Evolutionary conservation across 2,888 invertebrate genomes (phyloP), one percentile per base, ranked within the genome.

Genomic region (Himalopsyche kuldschensis): DNA sequence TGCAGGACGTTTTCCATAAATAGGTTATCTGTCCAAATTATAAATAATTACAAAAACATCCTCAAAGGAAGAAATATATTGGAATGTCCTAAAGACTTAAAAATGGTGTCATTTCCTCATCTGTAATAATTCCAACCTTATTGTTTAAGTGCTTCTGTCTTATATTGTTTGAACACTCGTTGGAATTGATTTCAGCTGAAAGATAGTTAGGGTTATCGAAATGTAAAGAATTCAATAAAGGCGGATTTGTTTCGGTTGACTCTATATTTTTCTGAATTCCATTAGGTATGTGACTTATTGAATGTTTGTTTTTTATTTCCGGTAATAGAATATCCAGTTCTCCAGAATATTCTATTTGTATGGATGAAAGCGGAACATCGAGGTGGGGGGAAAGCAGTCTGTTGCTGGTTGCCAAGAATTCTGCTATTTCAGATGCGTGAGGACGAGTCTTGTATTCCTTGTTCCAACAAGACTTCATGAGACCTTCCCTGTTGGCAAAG

Each of bases 401-500:
- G 20, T 96, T 95, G 89, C 95, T 94, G 87, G 94, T 95, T 3
- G 95, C 95, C 84, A 98, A 92, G 88, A 95, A 95, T 85, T 96
- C 96, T 1, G 96, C 95, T 84, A 98, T 94, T 89, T 95, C 96
- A 0, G 94, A 93, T 0, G 97, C 96, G 2, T 94, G 92, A 4
- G 97, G 96, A 27, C 98, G 94, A 87, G 93, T 93, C 85, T 93
- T 92, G 41, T 93, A 90, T 81, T 95, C 95, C 84, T 91, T 92
- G 86, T 93, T 93, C 97, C 97, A 97, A 89, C 97, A 97, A 35
- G 95, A 94, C 88, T 93, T 93, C 87, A 98, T 93, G 82, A 97
- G 90, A 75, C 92, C 93, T 89, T 94, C 94, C 87, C 96, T 96
- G 92, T 20, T 90, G 89, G 31, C 77, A 75, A 82, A 47, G 35